phyloP scores from a whole-genome alignment of 1,140 invertebrate genomes.

The Pseudomyrmex cubaensis region DNA sequence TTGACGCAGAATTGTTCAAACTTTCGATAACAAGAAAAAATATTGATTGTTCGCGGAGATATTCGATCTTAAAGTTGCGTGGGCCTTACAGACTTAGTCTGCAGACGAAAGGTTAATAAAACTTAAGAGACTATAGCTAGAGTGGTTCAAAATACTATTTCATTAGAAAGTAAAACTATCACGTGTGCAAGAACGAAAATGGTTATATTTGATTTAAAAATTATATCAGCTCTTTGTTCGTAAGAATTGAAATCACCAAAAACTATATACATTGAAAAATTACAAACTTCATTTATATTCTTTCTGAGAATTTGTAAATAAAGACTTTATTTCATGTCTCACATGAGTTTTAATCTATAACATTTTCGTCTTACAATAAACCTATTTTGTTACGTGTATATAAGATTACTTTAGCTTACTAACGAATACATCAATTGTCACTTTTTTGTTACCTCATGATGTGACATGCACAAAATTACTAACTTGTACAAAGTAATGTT shows the following conservation, averaged over 20 bases:
- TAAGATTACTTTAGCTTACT: conserved; percentile 72
- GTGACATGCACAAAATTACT: conserved; percentile 72
- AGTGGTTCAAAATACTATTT: conserved; percentile 39
- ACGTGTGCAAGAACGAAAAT: conserved; percentile 54
- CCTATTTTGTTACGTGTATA: conserved; percentile 71
- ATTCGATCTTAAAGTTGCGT: no score
- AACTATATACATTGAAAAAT: conserved; percentile 51
- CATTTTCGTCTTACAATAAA: conserved; percentile 73
- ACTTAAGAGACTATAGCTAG: no score
- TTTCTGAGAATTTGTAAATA: conserved; percentile 71
- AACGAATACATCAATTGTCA: conserved; percentile 80
- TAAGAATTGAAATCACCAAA: conserved; percentile 62
- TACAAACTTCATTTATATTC: conserved; percentile 60
- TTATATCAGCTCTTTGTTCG: neutral
- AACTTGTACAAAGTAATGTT: conserved; percentile 79
- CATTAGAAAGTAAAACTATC: conserved; percentile 58
- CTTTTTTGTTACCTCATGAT: conserved; percentile 72
- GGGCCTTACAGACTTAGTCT: no score
- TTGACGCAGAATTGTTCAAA: no score
- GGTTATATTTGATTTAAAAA: conserved; percentile 35
- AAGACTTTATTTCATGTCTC: conserved; percentile 73
- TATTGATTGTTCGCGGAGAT: no score
- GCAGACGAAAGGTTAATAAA: no score
- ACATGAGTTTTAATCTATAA: conserved; percentile 70
- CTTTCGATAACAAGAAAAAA: no score